Base-by-base conservation (phyloP, 2,888 invertebrate genomes). In the Mellilla xanthometata region DNA sequence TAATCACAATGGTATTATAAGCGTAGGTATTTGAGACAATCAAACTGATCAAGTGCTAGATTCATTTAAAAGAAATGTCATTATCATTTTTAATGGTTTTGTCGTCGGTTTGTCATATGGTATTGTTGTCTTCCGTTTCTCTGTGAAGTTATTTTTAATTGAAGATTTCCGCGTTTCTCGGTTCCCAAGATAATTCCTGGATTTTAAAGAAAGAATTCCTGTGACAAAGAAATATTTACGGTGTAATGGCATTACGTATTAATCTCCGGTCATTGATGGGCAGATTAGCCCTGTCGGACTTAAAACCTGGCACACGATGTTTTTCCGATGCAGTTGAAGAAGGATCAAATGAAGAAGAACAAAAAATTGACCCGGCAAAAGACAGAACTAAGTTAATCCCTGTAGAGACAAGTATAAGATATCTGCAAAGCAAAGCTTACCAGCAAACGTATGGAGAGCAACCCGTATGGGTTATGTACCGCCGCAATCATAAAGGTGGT, bases 401-500 rank as follows among this genome's bases (percentile, higher is more conserved):
- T 0, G 92, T 94, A 4, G 97, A 97, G 85, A 95, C 94, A 0
- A 96, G 97, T 65, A 94, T 97, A 39, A 90, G 91, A 62, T 98
- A 98, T 74, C 69, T 98, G 61, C 90, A 94, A 60, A 98, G 97
- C 81, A 87, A 92, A 46, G 97, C 97, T 0, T 98, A 95, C 73
- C 89, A 93, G 67, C 86, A 93, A 72, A 95, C 97, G 0, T 99
- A 99, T 73, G 96, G 96, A 2, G 90, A 93, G 1, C 81, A 93
- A 9, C 93, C 94, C 10, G 95, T 99, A 0, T 99, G 98, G 98
- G 91, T 92, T 54, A 89, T 92, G 44, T 99, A 98, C 70, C 92
- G 96, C 48, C 92, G 98, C 48, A 99, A 98, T 76, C 94, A 94
- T 71, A 97, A 95, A 82, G 97, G 97, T 11, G 84, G 90, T 26